phyloP scores from a whole-genome alignment of 1,140 invertebrate genomes.

The Caerostris extrusa region DNA sequence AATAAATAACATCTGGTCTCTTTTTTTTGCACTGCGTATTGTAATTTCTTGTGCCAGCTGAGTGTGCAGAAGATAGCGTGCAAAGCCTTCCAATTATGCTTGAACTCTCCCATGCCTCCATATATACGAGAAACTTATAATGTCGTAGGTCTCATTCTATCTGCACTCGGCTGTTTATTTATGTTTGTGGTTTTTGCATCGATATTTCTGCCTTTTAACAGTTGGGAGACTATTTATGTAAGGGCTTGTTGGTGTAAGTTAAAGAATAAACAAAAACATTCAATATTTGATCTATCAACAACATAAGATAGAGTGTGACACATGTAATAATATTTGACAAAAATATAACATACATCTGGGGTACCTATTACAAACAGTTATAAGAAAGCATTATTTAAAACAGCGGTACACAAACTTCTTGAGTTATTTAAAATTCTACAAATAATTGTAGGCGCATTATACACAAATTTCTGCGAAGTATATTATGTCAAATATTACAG shows the following conservation, averaged over 20 bases:
- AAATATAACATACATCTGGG: no score
- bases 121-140: no score
- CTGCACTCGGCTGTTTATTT: background rate
- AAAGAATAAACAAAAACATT: background rate
- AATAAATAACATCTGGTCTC: constrained; percentile 70
- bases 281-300: background rate
- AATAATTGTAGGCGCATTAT: no score
- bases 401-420: no score
- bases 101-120: constrained; percentile 4
- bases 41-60: constrained; percentile 56
- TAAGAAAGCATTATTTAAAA: no score
- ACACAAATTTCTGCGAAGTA: no score
- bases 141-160: no score
- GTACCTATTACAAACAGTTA: no score
- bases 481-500: no score
- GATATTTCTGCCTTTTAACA: background rate
- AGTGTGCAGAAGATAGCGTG: constrained; percentile 19
- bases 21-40: constrained; percentile 23
- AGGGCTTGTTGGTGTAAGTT: background rate
- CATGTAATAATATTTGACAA: no score
- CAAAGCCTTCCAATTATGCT: background rate
- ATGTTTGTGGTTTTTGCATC: background rate
- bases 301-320: no score
- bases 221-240: background rate
- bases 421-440: no score